Conservation (phyloP, 1,140 invertebrate species). For the Kradibia gibbosae region DNA sequence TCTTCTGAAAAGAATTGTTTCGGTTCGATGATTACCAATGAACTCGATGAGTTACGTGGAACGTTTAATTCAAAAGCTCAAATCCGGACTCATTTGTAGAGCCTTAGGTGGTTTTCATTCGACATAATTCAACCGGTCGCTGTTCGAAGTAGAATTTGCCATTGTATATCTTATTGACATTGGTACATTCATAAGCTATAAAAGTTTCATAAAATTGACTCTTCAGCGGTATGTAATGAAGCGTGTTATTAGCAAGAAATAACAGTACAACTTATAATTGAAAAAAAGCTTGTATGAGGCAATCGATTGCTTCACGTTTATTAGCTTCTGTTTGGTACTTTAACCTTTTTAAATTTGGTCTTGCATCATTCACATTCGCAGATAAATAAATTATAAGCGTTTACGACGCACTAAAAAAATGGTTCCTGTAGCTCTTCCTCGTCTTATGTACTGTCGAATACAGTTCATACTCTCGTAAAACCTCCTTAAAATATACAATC, state of each 20-base stretch:
- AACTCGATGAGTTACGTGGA: neutral
- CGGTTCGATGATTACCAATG: neutral
- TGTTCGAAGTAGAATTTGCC: neutral
- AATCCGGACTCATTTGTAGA: neutral
- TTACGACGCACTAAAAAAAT: neutral
- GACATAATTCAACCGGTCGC: neutral
- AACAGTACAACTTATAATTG: too few species aligned
- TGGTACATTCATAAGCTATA: neutral
- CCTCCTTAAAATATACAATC: neutral
- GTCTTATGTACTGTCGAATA: neutral
- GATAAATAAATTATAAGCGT: neutral
- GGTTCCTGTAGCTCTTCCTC: neutral
- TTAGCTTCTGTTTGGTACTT: too few species aligned
- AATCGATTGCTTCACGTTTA: too few species aligned
- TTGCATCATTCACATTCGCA: too few species aligned
- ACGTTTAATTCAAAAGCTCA: neutral
- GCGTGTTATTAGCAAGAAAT: too few species aligned
- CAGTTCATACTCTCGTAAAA: neutral
- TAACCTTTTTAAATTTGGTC: too few species aligned
- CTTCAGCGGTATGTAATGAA: too few species aligned
- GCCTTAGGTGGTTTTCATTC: neutral
- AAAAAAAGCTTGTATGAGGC: too few species aligned
- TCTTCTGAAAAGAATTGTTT: neutral
- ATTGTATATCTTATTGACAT: neutral
- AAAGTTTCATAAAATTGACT: too few species aligned